Conservation (phyloP, 92 coral and sea anemone species). For the Pocillopora meandrina region DNA sequence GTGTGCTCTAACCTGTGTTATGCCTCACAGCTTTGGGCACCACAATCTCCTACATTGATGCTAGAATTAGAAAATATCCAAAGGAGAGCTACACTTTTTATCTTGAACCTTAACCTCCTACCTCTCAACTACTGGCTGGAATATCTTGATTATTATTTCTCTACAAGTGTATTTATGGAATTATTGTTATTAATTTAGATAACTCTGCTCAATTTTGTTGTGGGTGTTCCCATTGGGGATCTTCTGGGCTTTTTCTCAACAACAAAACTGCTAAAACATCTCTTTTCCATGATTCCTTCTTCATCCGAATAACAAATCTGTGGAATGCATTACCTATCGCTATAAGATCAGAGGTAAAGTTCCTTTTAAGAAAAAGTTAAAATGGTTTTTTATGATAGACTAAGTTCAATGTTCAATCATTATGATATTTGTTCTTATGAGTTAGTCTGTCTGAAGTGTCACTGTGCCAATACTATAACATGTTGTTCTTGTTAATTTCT, state of each 20-base stretch:
- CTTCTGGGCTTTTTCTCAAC: too few species aligned
- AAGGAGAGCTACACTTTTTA: slow-evolving; percentile 23
- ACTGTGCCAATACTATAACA: neutral
- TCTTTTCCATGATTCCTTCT: too few species aligned
- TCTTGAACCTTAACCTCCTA: slow-evolving; percentile 22
- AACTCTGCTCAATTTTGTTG: slow-evolving; percentile 4
- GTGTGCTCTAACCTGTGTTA: slow-evolving; percentile 26
- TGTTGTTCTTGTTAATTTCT: neutral
- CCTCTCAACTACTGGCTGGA: slow-evolving; percentile 28
- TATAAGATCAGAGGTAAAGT: too few species aligned
- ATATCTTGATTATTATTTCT: slow-evolving; percentile 37
- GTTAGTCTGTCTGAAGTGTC: too few species aligned
- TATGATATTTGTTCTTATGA: neutral
- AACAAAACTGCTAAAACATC: too few species aligned
- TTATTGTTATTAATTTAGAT: slow-evolving; percentile 12
- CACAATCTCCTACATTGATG: slow-evolving; percentile 26
- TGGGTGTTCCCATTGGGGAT: too few species aligned
- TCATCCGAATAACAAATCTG: too few species aligned
- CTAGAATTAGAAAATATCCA: slow-evolving; percentile 21
- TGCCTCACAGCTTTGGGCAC: slow-evolving; percentile 32
- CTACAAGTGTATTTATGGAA: slow-evolving; percentile 19
- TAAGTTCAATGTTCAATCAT: neutral
- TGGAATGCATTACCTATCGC: too few species aligned
- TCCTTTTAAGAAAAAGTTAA: too few species aligned
- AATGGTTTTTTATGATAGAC: neutral